Base-by-base conservation (phyloP, 2,113 vertebrate species). In the Xiphophorus couchianus region DNA sequence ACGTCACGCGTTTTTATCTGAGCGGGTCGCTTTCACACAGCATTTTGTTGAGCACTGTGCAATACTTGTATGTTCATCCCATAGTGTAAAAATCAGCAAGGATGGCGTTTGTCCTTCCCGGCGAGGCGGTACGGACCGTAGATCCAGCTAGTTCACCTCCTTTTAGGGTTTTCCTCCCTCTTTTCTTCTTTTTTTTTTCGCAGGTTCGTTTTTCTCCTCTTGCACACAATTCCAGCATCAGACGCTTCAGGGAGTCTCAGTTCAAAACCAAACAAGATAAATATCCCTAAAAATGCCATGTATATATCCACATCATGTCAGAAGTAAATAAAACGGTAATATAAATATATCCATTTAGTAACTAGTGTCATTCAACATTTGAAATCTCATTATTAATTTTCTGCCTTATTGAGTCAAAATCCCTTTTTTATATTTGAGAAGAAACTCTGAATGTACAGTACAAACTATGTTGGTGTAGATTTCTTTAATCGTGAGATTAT, bases 41-140 rank as follows among this genome's bases (percentile, higher is more conserved):
- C 96, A 93, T 96, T 96, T 96, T 94, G 95, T 97, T 96, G 93
- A 97, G 94, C 97, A 97, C 97, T 97, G 98, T 98, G 98, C 96
- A 96, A 96, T 96, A 96, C 84, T 91, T 90, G 80, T 93, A 83
- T 89, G 90, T 93, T 90, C 90, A 92, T 93, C 84, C 85, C 89
- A 87, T 93, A 85, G 90, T 91, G 90, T 91, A 85, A 76, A 66
- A 62, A 77, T 85, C 88, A 90, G 87, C 73, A 22, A 77, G 78
- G 74, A 78, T 27, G 77, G 84, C 62, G 78, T 84, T 85, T 51
- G 65, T 74, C 81, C 85, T 86, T 84, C 77, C 87, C 81, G 85
- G 70, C 82, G 73, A 88, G 66, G 62, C 77, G 89, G 91, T 92
- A 90, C 85, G 92, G 86, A 90, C 86, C 37, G 80, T 87, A 89